phyloP scores from a whole-genome alignment of 2,888 invertebrate species.

The Drosophila robusta region DNA sequence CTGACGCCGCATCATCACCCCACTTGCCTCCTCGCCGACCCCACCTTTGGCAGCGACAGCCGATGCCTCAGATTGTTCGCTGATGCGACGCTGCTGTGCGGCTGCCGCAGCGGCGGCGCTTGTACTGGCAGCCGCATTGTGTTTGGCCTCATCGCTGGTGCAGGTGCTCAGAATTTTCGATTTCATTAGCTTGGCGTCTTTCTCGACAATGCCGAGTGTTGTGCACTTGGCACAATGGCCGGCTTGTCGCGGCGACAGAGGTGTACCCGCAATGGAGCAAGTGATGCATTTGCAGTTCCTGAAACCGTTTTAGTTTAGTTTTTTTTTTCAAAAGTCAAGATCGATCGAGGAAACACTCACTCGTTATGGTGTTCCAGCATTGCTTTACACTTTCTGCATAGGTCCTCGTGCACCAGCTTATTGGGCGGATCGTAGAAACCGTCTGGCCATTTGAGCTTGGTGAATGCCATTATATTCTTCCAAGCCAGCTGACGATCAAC shows the following conservation, averaged over 20 bases:
- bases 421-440: conserved; percentile 82
- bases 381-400: conserved; percentile 83
- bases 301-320: not conserved
- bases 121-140: conserved; percentile 64
- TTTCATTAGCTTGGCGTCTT: conserved; percentile 83
- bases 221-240: conserved; percentile 83
- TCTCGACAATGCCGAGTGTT: conserved; percentile 83
- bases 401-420: conserved; percentile 80
- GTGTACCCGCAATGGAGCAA: conserved; percentile 84
- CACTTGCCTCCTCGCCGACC: conserved; percentile 42
- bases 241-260: conserved; percentile 63
- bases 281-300: conserved; percentile 85
- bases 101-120: conserved; percentile 45
- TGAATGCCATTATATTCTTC: conserved; percentile 84
- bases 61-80: conserved; percentile 33
- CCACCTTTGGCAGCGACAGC: conserved; percentile 12
- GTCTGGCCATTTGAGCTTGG: conserved; percentile 83
- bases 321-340: not conserved
- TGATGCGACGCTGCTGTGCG: conserved; percentile 55
- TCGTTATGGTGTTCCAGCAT: conserved; percentile 83
- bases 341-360: conserved; percentile 61
- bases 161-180: conserved; percentile 84
- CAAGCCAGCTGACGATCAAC: conserved; percentile 83
- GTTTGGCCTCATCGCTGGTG: conserved; percentile 82
- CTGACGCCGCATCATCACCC: conserved; percentile 54